Base-by-base conservation (phyloP, 2,888 invertebrate species). In the Dolichopus griseipennis region DNA sequence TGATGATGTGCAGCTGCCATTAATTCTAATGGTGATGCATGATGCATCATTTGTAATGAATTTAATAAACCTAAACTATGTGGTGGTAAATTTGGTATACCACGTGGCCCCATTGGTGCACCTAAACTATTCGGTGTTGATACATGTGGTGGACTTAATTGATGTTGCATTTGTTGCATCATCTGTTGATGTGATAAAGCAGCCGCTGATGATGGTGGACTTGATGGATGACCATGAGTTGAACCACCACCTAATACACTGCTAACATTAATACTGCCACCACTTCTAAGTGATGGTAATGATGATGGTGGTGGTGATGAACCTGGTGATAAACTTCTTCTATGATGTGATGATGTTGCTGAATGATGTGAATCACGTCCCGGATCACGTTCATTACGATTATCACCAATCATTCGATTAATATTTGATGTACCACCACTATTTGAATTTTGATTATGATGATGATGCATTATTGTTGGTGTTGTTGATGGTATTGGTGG, bases 1-100 rank as follows among this genome's bases (percentile, higher is more conserved):
- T 92, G 92, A 77, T 92, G 92, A 76, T 90, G 90, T 73, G 90
- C 90, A 61, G 89, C 90, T 73, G 92, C 92, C 88, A 93, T 90
- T 78, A 93, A 85, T 76, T 92, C 91, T 74, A 93, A 84, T 72
- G 92, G 92, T 73, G 86, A 88, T 78, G 91, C 91, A 81, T 90
- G 90, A 82, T 90, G 90, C 83, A 89, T 89, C 83, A 86, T 85
- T 77, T 90, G 87, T 78, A 93, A 83, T 69, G 92, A 91, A 77
- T 92, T 92, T 76, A 93, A 85, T 75, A 93, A 85, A 61, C 93
- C 92, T 73, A 93, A 84, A 52, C 92, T 91, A 68, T 92, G 92
- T 70, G 92, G 92, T 77, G 92, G 91, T 79, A 93, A 83, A 73
- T 91, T 92, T 71, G 90, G 90, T 77, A 88, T 84, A 78, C 80